Evolutionary conservation across 2,797 vertebrate species (phyloP), one percentile per base, ranked within the genome.

Genomic region (Oophaga sylvatica): DNA sequence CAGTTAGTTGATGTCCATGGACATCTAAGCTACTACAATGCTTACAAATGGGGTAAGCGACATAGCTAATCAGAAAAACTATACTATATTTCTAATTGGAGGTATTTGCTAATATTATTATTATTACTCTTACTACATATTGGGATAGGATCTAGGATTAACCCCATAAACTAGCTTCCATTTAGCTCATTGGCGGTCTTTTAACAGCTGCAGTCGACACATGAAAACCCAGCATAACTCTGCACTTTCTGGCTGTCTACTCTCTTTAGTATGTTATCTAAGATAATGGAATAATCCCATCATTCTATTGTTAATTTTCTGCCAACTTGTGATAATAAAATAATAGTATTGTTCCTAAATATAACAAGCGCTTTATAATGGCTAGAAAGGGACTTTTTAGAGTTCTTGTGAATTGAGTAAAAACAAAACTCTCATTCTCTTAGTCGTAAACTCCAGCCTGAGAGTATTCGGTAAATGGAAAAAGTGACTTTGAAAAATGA

Each of bases 401-500:
- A 75, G 29, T 77, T 82, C 68, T 87, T 63, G 22, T 53, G 83
- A 67, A 56, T 53, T 31, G 20, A 60, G 20, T 16, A 56, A 45
- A 48, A 63, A 75, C 48, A 10, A 45, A 77, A 83, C 1, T 12
- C 48, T 62, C 75, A 56, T 31, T 76, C 65, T 87, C 29, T 77
- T n/a, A 63, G 29, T 41, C 56, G 35, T 56, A 17, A 41, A 63
- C 22, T 13, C 53, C 3, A 48, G 56, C 73, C 65, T 65, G 48
- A 70, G 48, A 59, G 75, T 53, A 48, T 68, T 53, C 80, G 41
- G 41, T 29, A 67, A 53, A 29, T 17, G 53, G 86, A 81, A 87
- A 87, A 81, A 62, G 41, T 71, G 17, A 86, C 57, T 62, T 56
- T 45, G n/a, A 86, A 75, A 87, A 70, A 73, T 56, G 79, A 87